Conservation (phyloP, 35 echinoderm and acorn worm species). For the Apostichopus parvimensis region DNA sequence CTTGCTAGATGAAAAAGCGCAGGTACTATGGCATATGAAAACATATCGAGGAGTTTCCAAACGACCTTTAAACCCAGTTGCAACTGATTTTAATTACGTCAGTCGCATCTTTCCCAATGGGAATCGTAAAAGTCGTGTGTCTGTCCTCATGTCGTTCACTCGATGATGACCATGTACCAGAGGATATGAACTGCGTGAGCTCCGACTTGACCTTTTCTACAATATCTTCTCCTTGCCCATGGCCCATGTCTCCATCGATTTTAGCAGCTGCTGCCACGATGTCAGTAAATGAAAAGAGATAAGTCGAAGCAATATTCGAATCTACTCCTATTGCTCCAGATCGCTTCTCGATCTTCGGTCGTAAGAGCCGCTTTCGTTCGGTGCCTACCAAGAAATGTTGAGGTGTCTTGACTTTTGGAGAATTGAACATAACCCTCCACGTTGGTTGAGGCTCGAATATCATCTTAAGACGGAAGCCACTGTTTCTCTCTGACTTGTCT, state of each 20-base stretch:
- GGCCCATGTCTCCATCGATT: not conserved
- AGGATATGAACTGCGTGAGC: not conserved
- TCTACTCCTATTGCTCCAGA: conserved; percentile 8
- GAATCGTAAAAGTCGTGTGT: conserved; percentile 27
- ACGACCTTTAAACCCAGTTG: conserved; percentile 3
- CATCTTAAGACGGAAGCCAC: not conserved
- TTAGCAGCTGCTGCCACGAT: conserved; percentile 5
- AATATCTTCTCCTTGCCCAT: not conserved
- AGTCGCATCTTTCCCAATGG: not conserved
- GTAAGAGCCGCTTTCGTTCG: not conserved
- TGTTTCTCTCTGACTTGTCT: not conserved
- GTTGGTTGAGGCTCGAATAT: conserved; percentile 20
- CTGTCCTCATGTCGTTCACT: not conserved
- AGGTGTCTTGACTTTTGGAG: not conserved
- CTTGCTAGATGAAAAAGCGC: no score
- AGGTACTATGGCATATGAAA: no score
- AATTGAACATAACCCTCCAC: not conserved
- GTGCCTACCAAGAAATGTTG: not conserved
- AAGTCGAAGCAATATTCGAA: not conserved
- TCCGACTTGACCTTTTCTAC: not conserved
- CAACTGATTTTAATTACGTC: conserved; percentile 18
- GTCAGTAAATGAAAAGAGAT: conserved; percentile 4
- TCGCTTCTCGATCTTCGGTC: conserved; percentile 14
- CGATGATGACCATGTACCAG: not conserved
- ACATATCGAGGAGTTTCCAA: no score